Conservation (phyloP, 2,888 invertebrate genomes). For the Aphodius granarius region DNA sequence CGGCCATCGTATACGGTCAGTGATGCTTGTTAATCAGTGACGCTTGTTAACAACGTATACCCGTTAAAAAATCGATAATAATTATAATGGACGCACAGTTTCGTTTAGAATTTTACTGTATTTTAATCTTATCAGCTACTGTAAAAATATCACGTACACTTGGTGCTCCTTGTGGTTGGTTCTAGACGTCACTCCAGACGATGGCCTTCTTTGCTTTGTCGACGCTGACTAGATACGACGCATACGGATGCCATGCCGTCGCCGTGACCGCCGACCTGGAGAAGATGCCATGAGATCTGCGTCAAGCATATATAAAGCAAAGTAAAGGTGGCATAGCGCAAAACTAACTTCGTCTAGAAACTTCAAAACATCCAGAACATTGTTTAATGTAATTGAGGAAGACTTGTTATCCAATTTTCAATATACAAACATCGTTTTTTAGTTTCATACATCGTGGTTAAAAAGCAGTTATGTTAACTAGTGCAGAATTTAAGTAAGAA, state of each 20-base stretch:
- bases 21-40: neutral
- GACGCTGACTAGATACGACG: slow-evolving; percentile 77
- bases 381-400: no score
- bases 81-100: neutral
- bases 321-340: no score
- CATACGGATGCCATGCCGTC: slow-evolving; percentile 87
- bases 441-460: no score
- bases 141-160: slow-evolving; percentile 25
- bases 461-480: no score
- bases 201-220: slow-evolving; percentile 81
- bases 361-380: no score
- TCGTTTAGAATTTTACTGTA: neutral
- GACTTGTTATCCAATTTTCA: no score
- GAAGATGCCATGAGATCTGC: slow-evolving; percentile 51
- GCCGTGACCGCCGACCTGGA: slow-evolving; percentile 82
- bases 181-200: slow-evolving; percentile 73
- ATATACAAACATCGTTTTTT: no score
- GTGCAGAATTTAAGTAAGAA: no score
- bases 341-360: no score
- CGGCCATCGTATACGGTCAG: no score
- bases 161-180: slow-evolving; percentile 33
- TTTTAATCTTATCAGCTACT: slow-evolving; percentile 7
- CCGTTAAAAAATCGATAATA: neutral
- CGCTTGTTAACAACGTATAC: neutral
- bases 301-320: slow-evolving; percentile 47